Evolutionary conservation across 1,140 invertebrate genomes (phyloP).

Genomic region (Nasonia vitripennis): DNA sequence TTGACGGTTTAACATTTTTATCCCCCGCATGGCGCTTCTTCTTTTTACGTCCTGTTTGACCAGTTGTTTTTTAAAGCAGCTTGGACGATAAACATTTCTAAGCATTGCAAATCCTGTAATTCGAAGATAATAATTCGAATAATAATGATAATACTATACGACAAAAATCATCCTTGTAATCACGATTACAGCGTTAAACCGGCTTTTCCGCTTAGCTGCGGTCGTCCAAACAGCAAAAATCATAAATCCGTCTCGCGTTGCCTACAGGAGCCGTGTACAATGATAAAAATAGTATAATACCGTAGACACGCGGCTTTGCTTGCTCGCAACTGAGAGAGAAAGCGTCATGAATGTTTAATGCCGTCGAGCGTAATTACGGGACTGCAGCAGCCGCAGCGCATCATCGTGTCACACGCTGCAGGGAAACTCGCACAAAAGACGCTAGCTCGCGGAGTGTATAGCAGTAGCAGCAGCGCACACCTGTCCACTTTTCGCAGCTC

Average conservation of each 20-base stretch:
- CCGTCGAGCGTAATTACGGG: background rate
- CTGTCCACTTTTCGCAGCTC: background rate
- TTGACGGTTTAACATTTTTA: background rate
- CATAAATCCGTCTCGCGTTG: no score
- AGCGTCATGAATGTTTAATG: slow-evolving; percentile 1
- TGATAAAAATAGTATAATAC: background rate
- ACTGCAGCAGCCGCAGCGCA: background rate
- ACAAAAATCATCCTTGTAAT: no score
- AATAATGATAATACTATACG: no score
- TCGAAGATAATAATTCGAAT: no score
- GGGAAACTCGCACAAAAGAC: background rate
- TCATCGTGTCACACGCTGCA: background rate
- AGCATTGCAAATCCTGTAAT: no score
- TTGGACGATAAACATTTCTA: no score
- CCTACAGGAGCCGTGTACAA: background rate
- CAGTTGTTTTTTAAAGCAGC: background rate
- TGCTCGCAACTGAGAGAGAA: background rate
- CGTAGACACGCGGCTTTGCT: no score
- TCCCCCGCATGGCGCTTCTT: no score
- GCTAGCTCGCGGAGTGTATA: background rate
- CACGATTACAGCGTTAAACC: no score
- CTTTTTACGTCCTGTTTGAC: background rate
- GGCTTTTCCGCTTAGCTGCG: no score
- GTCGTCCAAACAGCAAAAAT: no score
- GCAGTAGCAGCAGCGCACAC: no score